phyloP scores from a whole-genome alignment of 2,888 invertebrate genomes.

The Cyclophora albipunctata region DNA sequence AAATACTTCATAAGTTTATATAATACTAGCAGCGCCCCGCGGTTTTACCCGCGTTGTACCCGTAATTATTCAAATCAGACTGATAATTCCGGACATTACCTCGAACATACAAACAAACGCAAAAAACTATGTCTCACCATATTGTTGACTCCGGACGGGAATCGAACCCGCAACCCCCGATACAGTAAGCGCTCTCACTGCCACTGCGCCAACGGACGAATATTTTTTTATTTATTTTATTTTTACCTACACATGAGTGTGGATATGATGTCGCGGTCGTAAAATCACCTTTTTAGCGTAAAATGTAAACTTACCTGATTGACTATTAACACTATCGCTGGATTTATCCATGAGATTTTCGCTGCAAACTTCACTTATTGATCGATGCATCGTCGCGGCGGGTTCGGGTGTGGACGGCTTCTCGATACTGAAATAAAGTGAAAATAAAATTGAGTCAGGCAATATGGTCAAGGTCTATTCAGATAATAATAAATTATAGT shows the following conservation, averaged over 20 bases:
- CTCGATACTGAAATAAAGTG: slow-evolving; percentile 38
- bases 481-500: not conserved
- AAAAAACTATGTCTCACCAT: too few relatives aligned
- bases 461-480: not conserved
- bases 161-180: too few relatives aligned
- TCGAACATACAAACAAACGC: too few relatives aligned
- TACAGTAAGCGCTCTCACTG: too few relatives aligned
- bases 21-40: too few relatives aligned
- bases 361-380: slow-evolving; percentile 48
- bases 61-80: too few relatives aligned
- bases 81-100: too few relatives aligned
- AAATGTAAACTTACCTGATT: slow-evolving; percentile 33
- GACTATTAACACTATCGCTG: slow-evolving; percentile 47
- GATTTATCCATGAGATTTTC: slow-evolving; percentile 50
- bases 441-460: not conserved
- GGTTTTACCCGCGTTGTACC: too few relatives aligned
- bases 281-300: too few relatives aligned
- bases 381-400: slow-evolving; percentile 36
- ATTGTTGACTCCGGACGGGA: too few relatives aligned
- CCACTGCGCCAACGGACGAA: too few relatives aligned
- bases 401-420: slow-evolving; percentile 49
- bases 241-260: not conserved
- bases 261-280: too few relatives aligned
- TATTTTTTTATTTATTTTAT: not conserved
- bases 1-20: not conserved